phyloP scores from a whole-genome alignment of 2,888 invertebrate species.

The Tridacna gigas region DNA sequence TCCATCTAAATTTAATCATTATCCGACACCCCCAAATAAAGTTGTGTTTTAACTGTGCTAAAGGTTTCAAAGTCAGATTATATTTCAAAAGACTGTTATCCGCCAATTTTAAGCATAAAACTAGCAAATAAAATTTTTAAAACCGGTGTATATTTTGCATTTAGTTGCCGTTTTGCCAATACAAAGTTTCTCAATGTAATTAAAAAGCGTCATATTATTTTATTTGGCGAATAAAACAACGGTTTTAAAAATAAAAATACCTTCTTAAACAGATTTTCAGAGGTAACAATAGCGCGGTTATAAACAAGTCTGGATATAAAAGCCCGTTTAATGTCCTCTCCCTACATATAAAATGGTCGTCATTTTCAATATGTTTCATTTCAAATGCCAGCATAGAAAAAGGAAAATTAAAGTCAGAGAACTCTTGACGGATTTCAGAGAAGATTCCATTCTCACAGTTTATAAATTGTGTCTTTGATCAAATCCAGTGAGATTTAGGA shows the following conservation, averaged over 20 bases:
- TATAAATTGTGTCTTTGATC: conserved; percentile 28
- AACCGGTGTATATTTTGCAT: conserved; percentile 57
- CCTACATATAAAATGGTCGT: conserved; percentile 59
- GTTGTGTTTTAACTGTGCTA: background rate
- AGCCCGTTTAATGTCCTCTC: conserved; percentile 50
- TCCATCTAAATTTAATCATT: too few relatives aligned
- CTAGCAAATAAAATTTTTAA: conserved; percentile 57
- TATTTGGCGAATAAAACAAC: conserved; percentile 68
- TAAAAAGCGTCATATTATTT: conserved; percentile 66
- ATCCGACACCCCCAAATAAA: too few relatives aligned
- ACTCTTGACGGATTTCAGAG: conserved; percentile 31
- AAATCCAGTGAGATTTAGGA: conserved; percentile 15
- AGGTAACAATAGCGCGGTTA: conserved; percentile 54
- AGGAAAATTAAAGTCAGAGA: conserved; percentile 18
- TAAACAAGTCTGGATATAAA: conserved; percentile 58
- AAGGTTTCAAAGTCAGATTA: conserved; percentile 49
- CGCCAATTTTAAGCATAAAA: conserved; percentile 45
- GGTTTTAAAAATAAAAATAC: conserved; percentile 61
- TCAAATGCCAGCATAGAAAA: conserved; percentile 43
- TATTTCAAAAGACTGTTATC: conserved; percentile 50
- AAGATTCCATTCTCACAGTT: background rate
- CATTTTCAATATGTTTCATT: conserved; percentile 58
- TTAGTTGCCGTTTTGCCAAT: conserved; percentile 61
- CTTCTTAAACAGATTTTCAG: conserved; percentile 57
- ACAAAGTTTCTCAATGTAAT: conserved; percentile 61